A percentile compares a stretch with the other conserved stretches of the same genome.
Evolutionary conservation across 2,888 invertebrate genomes (phyloP).

Genomic region (Sclerodermus sp.): DNA sequence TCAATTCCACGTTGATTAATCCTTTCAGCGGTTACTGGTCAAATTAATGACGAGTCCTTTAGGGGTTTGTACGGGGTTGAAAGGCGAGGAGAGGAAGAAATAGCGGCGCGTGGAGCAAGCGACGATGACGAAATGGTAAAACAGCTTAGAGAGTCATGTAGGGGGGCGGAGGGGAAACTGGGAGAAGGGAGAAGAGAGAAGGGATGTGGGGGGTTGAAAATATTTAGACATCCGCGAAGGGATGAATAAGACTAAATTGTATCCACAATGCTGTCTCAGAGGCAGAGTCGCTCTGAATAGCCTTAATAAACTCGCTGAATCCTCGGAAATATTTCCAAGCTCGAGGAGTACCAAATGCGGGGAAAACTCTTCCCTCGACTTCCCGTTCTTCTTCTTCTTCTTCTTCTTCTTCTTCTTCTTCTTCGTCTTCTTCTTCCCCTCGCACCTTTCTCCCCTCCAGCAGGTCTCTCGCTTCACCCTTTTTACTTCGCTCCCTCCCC

Average conservation of each 20-base stretch:
- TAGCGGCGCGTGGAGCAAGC: too few species aligned
- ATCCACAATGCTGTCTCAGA: conserved; percentile 66
- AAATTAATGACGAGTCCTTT: too few species aligned
- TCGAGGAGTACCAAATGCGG: conserved; percentile 39
- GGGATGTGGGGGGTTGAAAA: conserved; percentile 41
- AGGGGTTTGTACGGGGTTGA: too few species aligned
- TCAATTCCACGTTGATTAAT: too few species aligned
- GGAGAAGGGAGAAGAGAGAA: background rate
- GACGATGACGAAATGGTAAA: too few species aligned
- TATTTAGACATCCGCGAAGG: conserved; percentile 54
- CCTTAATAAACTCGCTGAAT: conserved; percentile 61
- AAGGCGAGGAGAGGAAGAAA: too few species aligned
- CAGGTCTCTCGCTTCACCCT: conserved; percentile 14
- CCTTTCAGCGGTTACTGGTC: too few species aligned
- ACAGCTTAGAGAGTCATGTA: too few species aligned
- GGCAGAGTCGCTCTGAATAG: conserved; percentile 62
- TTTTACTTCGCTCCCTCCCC: conserved; percentile 3
- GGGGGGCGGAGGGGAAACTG: too few species aligned
- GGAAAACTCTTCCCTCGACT: conserved; percentile 37
- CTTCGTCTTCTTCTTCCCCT: conserved; percentile 5
- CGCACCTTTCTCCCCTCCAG: conserved; percentile 21
- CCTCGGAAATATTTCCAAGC: conserved; percentile 55
- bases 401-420: conserved; percentile 14
- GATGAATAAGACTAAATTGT: conserved; percentile 67
- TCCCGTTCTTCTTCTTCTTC: conserved; percentile 17